Conservation (phyloP, 1,140 invertebrate species). For the Drosophila neocordata region DNA sequence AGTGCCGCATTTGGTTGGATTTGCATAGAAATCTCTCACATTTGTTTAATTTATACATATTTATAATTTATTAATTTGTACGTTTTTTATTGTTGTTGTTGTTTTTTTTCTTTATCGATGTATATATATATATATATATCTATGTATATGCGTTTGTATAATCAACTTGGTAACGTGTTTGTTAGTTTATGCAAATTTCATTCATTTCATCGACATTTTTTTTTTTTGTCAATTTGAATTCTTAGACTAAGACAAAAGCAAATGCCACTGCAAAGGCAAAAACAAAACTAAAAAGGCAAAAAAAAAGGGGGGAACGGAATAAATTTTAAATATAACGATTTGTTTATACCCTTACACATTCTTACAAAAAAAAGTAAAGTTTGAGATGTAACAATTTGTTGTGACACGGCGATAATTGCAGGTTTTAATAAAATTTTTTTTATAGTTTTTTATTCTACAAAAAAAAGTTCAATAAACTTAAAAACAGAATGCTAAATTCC, state of each 20-base stretch:
- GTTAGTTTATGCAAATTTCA: constrained; percentile 29
- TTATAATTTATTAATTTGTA: constrained; percentile 29
- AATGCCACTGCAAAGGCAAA: constrained; percentile 37
- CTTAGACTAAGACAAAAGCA: constrained; percentile 17
- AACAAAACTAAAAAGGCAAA: constrained; percentile 4
- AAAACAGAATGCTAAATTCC: too few species aligned
- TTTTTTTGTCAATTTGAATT: constrained; percentile 27
- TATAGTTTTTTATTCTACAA: too few species aligned
- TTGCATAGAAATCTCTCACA: constrained; percentile 29
- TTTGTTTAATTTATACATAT: constrained; percentile 30
- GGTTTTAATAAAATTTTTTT: too few species aligned
- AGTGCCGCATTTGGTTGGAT: constrained; percentile 12
- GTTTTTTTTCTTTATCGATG: neutral
- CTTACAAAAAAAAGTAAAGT: too few species aligned
- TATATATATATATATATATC: constrained; percentile 10
- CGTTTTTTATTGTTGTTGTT: constrained; percentile 15
- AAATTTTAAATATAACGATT: neutral
- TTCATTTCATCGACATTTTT: constrained; percentile 19
- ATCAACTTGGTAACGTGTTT: constrained; percentile 46
- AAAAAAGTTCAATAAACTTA: too few species aligned
- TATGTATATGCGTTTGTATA: constrained; percentile 26
- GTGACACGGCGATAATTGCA: too few species aligned
- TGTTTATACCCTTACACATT: too few species aligned
- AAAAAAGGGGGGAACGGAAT: neutral
- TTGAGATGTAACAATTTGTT: too few species aligned